Evolutionary conservation across 2,113 vertebrate species (phyloP).

Genomic region (Sakesphorus luctuosus): DNA sequence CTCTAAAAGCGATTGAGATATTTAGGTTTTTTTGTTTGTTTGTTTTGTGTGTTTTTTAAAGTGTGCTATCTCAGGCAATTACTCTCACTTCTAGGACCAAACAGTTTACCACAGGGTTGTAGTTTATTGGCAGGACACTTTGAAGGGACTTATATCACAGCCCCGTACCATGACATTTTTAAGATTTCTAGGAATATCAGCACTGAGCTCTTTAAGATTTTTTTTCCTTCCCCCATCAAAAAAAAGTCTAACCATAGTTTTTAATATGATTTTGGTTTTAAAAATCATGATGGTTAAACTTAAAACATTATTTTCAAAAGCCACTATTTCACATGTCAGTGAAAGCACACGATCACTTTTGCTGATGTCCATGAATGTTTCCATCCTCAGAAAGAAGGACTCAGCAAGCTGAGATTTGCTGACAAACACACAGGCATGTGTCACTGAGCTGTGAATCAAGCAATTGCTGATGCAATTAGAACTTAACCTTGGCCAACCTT

Average conservation of each 20-base stretch:
- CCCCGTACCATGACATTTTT: background rate
- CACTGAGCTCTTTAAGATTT: background rate
- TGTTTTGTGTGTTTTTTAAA: background rate
- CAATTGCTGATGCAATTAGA: conserved; percentile 42
- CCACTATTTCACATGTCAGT: background rate
- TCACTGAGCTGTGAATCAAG: conserved; percentile 17
- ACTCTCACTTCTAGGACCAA: background rate
- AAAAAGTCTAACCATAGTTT: background rate
- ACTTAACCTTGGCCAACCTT: conserved; percentile 40
- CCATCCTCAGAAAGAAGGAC: background rate
- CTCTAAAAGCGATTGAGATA: background rate
- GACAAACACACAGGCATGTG: background rate
- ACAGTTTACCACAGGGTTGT: background rate
- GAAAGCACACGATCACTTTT: background rate
- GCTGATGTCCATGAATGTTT: background rate
- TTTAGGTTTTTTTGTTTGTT: background rate
- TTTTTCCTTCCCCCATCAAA: background rate
- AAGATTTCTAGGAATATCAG: background rate
- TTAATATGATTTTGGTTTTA: background rate
- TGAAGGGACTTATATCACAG: background rate
- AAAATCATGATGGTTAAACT: background rate
- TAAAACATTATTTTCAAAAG: background rate
- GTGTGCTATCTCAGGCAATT: background rate
- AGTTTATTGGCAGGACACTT: background rate
- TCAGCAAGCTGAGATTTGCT: background rate